These are phyloP conservation scores for Petromus typicus DNA, from an alignment of 2,113 vertebrate species.

Conservation along the genomic window DNA sequence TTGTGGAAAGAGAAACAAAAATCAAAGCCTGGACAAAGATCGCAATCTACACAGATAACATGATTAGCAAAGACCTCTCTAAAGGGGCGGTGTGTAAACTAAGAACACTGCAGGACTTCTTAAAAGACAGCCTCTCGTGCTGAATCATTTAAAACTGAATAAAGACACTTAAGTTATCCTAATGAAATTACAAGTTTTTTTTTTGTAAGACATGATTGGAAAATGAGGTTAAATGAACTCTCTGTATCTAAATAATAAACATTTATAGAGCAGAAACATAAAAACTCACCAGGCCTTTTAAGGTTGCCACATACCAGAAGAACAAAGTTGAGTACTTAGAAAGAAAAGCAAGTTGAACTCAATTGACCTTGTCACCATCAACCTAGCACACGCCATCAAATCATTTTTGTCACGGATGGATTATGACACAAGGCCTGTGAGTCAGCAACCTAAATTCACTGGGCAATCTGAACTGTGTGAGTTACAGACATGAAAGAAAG, in stretches of 20 bases:
- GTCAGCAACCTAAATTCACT: background rate
- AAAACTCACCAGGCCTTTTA: constrained; percentile 38
- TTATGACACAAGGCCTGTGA: background rate
- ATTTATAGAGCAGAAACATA: constrained; percentile 48
- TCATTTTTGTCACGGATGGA: background rate
- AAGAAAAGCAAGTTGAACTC: background rate
- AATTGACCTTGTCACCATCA: constrained; percentile 34
- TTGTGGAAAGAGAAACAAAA: background rate
- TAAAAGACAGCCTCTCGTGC: background rate
- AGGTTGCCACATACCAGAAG: background rate
- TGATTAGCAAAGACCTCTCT: background rate
- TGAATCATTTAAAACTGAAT: constrained; percentile 25
- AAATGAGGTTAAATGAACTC: constrained; percentile 46
- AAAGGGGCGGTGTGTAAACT: background rate
- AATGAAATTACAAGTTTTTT: constrained; percentile 25
- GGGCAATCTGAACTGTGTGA: background rate
- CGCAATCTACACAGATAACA: background rate
- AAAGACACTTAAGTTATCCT: constrained; percentile 3
- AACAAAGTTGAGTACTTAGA: constrained; percentile 60
- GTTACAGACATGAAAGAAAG: constrained; percentile 4
- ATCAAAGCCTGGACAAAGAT: background rate
- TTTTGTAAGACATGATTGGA: constrained; percentile 39
- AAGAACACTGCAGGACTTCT: background rate
- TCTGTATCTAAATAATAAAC: constrained; percentile 40
- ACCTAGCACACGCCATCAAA: background rate